Percentiles rank a stretch among this genome's conserved stretches.
Evolutionary conservation across 2,797 vertebrate species (phyloP).

Genomic region (Aldrovandia affinis): DNA sequence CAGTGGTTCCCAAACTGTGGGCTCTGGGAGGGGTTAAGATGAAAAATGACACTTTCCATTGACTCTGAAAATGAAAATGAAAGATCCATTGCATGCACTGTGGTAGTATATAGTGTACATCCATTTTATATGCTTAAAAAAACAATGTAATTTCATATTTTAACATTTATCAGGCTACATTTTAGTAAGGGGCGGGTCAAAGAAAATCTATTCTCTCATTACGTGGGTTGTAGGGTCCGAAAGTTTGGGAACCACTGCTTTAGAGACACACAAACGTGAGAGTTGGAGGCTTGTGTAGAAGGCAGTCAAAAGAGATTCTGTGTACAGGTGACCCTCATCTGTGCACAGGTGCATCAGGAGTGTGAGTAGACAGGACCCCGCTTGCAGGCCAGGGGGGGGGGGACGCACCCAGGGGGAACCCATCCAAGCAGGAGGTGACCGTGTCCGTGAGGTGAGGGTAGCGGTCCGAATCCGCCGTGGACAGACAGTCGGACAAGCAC

Average conservation of each 20-base stretch:
- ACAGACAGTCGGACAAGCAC: slow-evolving; percentile 77
- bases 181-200: neutral
- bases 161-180: neutral
- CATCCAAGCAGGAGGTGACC: slow-evolving; percentile 83
- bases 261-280: neutral
- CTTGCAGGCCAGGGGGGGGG: neutral
- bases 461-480: slow-evolving; percentile 60
- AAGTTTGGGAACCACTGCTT: neutral
- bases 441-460: slow-evolving; percentile 79
- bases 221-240: neutral
- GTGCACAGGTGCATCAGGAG: neutral
- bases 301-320: neutral
- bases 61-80: too few relatives aligned
- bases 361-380: neutral
- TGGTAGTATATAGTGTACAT: too few relatives aligned
- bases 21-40: too few relatives aligned
- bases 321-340: neutral
- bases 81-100: too few relatives aligned
- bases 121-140: too few relatives aligned
- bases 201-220: neutral
- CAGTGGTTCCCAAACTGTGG: too few relatives aligned
- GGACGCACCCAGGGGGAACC: slow-evolving; percentile 80
- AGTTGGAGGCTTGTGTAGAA: neutral
- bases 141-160: neutral
- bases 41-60: too few relatives aligned